These are phyloP conservation scores for Portevinia maculata DNA, from an alignment of 2,888 invertebrate species.

Conservation along the genomic window DNA sequence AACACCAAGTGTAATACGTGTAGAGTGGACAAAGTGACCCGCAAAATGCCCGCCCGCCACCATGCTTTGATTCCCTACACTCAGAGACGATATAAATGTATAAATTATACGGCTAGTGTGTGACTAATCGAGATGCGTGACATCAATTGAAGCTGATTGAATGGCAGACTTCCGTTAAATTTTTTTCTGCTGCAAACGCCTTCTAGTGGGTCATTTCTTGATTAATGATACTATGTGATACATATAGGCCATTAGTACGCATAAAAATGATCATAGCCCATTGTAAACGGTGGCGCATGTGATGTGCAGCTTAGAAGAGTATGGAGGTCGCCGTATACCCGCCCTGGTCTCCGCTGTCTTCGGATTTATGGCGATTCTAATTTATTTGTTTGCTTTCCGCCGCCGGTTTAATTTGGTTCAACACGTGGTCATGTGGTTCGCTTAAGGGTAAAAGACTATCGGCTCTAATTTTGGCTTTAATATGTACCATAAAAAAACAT, in stretches of 20 bases:
- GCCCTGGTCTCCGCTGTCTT: background rate
- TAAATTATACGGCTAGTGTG: constrained; percentile 13
- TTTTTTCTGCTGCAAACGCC: constrained; percentile 13
- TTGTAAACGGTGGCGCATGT: constrained; percentile 36
- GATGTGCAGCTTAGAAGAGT: constrained; percentile 30
- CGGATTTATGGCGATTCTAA: constrained; percentile 55
- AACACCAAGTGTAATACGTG: constrained; percentile 6
- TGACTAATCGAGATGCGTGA: constrained; percentile 66
- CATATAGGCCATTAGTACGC: background rate
- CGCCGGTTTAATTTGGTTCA: constrained; percentile 45
- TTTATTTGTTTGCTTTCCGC: constrained; percentile 62
- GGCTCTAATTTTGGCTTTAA: constrained; percentile 20
- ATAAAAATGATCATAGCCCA: constrained; percentile 1
- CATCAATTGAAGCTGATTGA: constrained; percentile 68
- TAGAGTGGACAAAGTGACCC: background rate
- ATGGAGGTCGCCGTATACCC: constrained; percentile 18
- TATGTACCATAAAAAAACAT: constrained; percentile 15
- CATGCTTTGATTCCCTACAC: background rate
- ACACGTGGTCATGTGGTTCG: constrained; percentile 54
- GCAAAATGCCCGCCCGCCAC: constrained; percentile 3
- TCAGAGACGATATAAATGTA: background rate
- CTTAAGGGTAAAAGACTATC: constrained; percentile 15
- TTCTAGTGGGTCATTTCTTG: constrained; percentile 20
- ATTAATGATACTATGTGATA: constrained; percentile 4
- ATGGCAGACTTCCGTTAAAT: constrained; percentile 67